These are phyloP conservation scores for Anthoscopus minutus DNA, from an alignment of 2,113 vertebrate genomes.

Conservation along the genomic window DNA sequence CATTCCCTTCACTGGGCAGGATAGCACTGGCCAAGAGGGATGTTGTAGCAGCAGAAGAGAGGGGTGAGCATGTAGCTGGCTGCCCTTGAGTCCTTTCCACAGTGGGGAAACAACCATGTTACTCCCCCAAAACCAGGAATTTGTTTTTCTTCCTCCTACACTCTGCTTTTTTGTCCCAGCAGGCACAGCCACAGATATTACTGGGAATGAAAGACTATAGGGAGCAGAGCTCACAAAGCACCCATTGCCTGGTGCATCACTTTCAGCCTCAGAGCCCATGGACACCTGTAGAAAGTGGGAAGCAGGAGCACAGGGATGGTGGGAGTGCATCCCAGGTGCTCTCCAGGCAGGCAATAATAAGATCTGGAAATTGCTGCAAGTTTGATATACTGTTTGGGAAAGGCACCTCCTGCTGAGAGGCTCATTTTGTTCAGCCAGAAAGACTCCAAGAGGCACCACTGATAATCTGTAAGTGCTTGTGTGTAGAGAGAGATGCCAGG, in stretches of 20 bases:
- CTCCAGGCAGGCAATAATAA: background rate
- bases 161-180: background rate
- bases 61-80: background rate
- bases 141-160: background rate
- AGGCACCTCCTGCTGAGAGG: background rate
- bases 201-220: background rate
- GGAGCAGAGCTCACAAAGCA: background rate
- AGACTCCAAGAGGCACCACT: background rate
- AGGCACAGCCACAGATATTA: background rate
- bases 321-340: accelerated
- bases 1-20: background rate
- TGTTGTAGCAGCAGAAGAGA: background rate
- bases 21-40: background rate
- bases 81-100: background rate
- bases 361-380: background rate
- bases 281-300: background rate
- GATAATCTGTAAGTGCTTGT: background rate
- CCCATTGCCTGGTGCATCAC: background rate
- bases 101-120: background rate
- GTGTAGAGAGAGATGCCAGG: background rate
- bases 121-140: background rate
- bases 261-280: accelerated
- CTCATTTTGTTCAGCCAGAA: background rate
- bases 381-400: background rate
- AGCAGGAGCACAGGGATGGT: background rate